phyloP scores from a whole-genome alignment of 1,140 invertebrate species.

The Daktulosphaira vitifoliae region DNA sequence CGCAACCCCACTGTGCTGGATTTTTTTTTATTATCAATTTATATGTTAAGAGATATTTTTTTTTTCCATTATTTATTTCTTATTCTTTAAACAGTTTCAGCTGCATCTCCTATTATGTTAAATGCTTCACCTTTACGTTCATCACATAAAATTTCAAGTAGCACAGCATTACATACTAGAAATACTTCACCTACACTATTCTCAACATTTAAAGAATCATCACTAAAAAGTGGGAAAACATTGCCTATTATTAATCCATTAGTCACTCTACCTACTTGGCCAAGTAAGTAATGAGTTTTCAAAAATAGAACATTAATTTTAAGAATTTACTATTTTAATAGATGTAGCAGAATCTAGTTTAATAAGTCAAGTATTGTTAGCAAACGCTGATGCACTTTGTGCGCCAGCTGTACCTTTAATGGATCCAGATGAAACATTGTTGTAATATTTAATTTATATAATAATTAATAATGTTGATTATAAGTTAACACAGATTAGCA shows the following conservation, averaged over 20 bases:
- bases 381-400: constrained; percentile 93
- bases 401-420: constrained; percentile 87
- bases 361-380: constrained; percentile 82
- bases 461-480: neutral
- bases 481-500: no score
- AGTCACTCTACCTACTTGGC: constrained; percentile 76
- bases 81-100: no score
- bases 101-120: constrained; percentile 42
- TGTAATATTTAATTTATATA: constrained; percentile 48
- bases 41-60: no score
- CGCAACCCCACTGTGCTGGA: no score
- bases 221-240: constrained; percentile 51
- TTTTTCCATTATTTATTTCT: no score
- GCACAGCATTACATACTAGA: constrained; percentile 26
- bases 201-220: constrained; percentile 34
- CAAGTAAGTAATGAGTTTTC: constrained; percentile 53
- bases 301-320: neutral
- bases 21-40: no score
- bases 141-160: constrained; percentile 38
- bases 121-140: constrained; percentile 38
- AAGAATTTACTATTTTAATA: constrained; percentile 39
- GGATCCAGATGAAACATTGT: constrained; percentile 79
- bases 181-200: constrained; percentile 32
- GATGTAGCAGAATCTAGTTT: constrained; percentile 61
- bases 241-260: constrained; percentile 84